phyloP scores from a whole-genome alignment of 2,797 vertebrate species.

The Salmo trutta region DNA sequence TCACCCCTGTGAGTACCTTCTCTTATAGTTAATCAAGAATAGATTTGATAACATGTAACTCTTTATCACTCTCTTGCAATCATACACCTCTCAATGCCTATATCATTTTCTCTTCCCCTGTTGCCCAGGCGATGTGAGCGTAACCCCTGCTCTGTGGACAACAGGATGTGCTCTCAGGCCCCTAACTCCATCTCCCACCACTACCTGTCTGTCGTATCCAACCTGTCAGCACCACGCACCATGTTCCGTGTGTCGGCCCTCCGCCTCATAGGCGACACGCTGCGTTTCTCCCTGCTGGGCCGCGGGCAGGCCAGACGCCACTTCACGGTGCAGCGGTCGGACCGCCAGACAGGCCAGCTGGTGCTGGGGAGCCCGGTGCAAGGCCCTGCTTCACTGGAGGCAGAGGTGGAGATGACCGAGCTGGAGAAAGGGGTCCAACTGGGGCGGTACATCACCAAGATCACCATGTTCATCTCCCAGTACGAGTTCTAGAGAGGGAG shows the following conservation, averaged over 20 bases:
- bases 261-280: constrained; percentile 77
- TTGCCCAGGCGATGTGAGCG: constrained; percentile 84
- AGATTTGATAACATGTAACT: background rate
- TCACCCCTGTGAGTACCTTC: constrained; percentile 79
- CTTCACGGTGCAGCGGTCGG: constrained; percentile 80
- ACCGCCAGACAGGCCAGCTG: constrained; percentile 81
- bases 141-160: constrained; percentile 84
- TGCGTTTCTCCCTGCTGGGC: constrained; percentile 80
- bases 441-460: constrained; percentile 85
- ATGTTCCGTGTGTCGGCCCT: constrained; percentile 86
- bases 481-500: constrained; percentile 79
- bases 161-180: constrained; percentile 78
- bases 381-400: constrained; percentile 79
- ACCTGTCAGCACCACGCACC: constrained; percentile 78
- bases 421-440: constrained; percentile 78
- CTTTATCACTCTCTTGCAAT: background rate
- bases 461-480: constrained; percentile 83
- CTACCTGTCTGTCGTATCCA: constrained; percentile 84
- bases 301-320: constrained; percentile 68
- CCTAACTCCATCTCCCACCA: constrained; percentile 88
- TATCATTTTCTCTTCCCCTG: background rate
- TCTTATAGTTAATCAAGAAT: background rate
- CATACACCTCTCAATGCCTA: background rate
- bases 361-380: constrained; percentile 78
- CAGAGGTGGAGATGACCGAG: constrained; percentile 89